phyloP scores from a whole-genome alignment of 2,113 vertebrate species.

The Passerina amoena region DNA sequence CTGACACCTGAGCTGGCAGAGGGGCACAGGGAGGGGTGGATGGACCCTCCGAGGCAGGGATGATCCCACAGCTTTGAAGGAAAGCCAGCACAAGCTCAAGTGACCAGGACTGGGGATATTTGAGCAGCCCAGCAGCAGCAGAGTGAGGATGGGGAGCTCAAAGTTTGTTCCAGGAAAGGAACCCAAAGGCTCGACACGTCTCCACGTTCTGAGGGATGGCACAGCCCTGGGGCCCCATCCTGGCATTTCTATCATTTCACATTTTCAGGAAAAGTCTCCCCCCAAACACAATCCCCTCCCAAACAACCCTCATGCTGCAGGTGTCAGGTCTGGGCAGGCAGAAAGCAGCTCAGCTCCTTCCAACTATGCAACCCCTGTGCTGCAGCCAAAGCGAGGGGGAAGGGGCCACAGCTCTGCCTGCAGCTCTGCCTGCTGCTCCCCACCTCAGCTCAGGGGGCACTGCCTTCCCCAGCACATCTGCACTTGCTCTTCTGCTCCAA shows the following conservation, averaged over 20 bases:
- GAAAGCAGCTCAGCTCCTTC: background rate
- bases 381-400: background rate
- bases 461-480: background rate
- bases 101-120: background rate
- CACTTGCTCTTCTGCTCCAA: background rate
- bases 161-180: background rate
- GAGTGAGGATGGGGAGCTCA: background rate
- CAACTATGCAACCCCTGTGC: background rate
- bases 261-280: background rate
- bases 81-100: background rate
- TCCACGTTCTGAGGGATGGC: rapidly evolving
- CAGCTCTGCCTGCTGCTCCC: background rate
- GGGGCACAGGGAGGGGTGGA: background rate
- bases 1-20: background rate
- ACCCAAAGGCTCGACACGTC: rapidly evolving
- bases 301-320: background rate
- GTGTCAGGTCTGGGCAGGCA: slow-evolving; percentile 39
- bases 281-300: background rate
- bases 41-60: background rate
- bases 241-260: background rate
- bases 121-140: background rate
- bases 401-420: background rate
- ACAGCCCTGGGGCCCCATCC: background rate
- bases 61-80: background rate
- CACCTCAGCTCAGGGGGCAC: background rate